phyloP scores from a whole-genome alignment of 2,797 vertebrate genomes.

The Sus cebifrons region DNA sequence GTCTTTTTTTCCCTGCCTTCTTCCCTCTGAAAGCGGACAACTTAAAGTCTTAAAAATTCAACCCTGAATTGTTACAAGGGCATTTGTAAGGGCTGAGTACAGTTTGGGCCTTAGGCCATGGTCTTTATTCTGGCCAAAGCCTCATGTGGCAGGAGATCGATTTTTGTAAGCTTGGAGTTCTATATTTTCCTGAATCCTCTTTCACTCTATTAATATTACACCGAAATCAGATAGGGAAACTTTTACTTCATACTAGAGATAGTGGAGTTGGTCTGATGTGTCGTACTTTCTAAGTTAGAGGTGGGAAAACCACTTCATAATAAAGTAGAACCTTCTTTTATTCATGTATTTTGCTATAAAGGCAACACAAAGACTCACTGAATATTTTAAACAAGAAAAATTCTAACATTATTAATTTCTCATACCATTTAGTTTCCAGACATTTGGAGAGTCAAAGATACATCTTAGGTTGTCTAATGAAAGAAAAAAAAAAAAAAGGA shows the following conservation, averaged over 20 bases:
- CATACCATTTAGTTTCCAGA: neutral
- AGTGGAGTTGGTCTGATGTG: neutral
- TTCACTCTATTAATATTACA: neutral
- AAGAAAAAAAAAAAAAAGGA: neutral
- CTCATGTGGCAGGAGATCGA: neutral
- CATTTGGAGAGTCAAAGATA: neutral
- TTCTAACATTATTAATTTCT: slow-evolving; percentile 4
- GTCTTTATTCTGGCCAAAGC: slow-evolving; percentile 62
- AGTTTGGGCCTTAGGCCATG: slow-evolving; percentile 33
- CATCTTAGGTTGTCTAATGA: neutral
- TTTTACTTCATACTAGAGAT: slow-evolving; percentile 44
- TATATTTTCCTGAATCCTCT: slow-evolving; percentile 55
- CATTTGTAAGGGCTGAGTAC: slow-evolving; percentile 49
- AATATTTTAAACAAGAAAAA: slow-evolving; percentile 23
- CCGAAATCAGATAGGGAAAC: slow-evolving; percentile 56
- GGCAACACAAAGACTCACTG: neutral
- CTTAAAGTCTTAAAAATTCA: slow-evolving; percentile 78
- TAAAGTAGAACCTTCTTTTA: slow-evolving; percentile 43
- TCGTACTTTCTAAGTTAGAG: neutral
- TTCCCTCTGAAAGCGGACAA: slow-evolving; percentile 61
- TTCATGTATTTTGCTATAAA: neutral
- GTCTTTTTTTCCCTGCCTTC: neutral
- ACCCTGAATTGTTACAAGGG: slow-evolving; percentile 63
- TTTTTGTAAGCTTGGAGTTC: slow-evolving; percentile 47
- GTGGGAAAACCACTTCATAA: slow-evolving; percentile 38